A percentile compares a stretch with the other conserved stretches of the same genome.
phyloP scores from a whole-genome alignment of 1,140 invertebrate species.

The Diachasma alloeum region DNA sequence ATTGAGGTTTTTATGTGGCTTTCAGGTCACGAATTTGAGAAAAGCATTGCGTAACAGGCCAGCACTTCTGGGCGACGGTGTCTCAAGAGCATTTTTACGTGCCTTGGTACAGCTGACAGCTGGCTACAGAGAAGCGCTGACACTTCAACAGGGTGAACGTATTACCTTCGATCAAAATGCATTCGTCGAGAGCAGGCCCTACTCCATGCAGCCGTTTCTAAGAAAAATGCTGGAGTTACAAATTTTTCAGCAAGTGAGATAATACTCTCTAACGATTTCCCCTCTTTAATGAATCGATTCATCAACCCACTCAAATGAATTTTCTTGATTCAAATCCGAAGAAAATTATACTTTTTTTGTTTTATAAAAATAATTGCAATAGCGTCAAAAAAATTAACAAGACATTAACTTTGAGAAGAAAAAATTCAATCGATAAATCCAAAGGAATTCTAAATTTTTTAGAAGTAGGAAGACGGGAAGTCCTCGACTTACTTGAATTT shows the following conservation, averaged over 20 bases:
- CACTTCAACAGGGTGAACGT: conserved; percentile 79
- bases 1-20: conserved; percentile 12
- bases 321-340: too few relatives aligned
- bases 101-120: conserved; percentile 92
- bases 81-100: conserved; percentile 88
- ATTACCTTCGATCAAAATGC: conserved; percentile 87
- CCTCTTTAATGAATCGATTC: not conserved
- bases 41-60: conserved; percentile 76
- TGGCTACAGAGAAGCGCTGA: conserved; percentile 90
- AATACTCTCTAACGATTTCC: not conserved
- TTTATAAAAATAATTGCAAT: too few relatives aligned
- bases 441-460: too few relatives aligned
- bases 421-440: too few relatives aligned
- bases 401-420: too few relatives aligned
- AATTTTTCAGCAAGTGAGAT: conserved; percentile 88
- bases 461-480: too few relatives aligned
- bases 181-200: conserved; percentile 84
- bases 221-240: conserved; percentile 91
- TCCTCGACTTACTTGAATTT: too few relatives aligned
- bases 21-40: conserved; percentile 73
- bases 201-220: conserved; percentile 86
- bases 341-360: too few relatives aligned
- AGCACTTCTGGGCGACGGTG: conserved; percentile 83
- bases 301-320: not conserved
- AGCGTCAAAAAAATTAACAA: too few relatives aligned